Percentiles rank a stretch among this genome's conserved stretches.
Conservation (phyloP, 2,888 invertebrate species). For the Pegoplata infirma region DNA sequence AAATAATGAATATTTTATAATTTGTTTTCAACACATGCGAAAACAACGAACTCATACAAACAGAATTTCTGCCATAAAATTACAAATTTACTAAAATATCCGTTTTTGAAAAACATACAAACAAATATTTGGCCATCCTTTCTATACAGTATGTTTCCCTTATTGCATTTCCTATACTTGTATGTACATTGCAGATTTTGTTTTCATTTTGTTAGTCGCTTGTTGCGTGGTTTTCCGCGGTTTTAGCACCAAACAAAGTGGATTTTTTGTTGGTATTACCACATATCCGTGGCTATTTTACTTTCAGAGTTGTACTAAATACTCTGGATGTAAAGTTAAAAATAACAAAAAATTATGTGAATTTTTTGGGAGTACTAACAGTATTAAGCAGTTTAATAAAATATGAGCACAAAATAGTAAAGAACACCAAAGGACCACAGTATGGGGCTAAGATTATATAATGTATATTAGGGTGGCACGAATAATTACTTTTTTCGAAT, state of each 20-base stretch:
- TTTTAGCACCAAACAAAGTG: slow-evolving; percentile 6
- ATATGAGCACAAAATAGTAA: too few species aligned
- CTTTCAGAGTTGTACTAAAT: background rate
- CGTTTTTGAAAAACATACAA: background rate
- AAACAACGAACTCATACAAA: background rate
- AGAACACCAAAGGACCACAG: too few species aligned
- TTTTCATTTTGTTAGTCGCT: background rate
- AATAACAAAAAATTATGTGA: background rate
- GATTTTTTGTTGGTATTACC: background rate
- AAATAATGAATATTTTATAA: background rate
- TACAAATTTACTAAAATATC: background rate
- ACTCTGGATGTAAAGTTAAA: background rate
- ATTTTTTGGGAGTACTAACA: background rate
- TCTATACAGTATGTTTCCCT: background rate
- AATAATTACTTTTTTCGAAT: too few species aligned
- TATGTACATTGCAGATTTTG: background rate
- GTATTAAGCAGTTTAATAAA: background rate
- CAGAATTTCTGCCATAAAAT: too few species aligned
- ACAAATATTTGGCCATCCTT: background rate
- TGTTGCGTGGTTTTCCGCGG: slow-evolving; percentile 5
- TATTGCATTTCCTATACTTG: too few species aligned
- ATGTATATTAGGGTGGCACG: too few species aligned
- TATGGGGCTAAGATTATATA: too few species aligned
- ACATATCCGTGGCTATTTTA: background rate
- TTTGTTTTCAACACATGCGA: background rate